phyloP scores from a whole-genome alignment of 2,113 vertebrate genomes.

The Syngnathus scovelli region DNA sequence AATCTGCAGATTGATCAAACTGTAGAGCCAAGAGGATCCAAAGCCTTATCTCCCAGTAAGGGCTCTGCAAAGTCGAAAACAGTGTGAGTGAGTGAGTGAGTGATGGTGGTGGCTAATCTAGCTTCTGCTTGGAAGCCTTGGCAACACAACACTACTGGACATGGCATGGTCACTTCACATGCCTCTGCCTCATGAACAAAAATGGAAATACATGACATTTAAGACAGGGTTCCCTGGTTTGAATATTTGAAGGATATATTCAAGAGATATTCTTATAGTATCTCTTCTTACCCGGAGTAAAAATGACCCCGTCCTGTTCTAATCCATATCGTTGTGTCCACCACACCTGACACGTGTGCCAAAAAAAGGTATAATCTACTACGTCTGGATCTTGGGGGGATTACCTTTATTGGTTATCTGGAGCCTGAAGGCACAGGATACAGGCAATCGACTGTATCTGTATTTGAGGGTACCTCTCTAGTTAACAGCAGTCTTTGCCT shows the following conservation, averaged over 20 bases:
- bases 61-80: conserved; percentile 56
- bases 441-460: conserved; percentile 39
- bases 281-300: conserved; percentile 36
- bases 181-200: not conserved
- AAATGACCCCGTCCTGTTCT: conserved; percentile 48
- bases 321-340: conserved; percentile 57
- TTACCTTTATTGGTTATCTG: conserved; percentile 56
- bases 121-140: conserved; percentile 26
- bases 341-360: conserved; percentile 50
- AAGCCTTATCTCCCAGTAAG: conserved; percentile 62
- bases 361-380: conserved; percentile 45
- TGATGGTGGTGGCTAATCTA: conserved; percentile 46
- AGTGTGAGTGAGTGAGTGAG: conserved; percentile 53
- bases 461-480: conserved; percentile 47
- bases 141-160: conserved; percentile 27
- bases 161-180: not conserved
- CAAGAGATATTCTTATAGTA: not conserved
- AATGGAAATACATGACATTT: conserved; percentile 18
- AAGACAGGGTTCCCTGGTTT: conserved; percentile 12
- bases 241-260: conserved; percentile 9
- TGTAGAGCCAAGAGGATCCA: conserved; percentile 50
- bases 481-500: conserved; percentile 55
- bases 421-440: conserved; percentile 50
- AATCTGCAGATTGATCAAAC: conserved; percentile 68
- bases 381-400: conserved; percentile 27